Evolutionary conservation across 2,888 invertebrate genomes (phyloP).

Genomic region (Panzeria rudis): DNA sequence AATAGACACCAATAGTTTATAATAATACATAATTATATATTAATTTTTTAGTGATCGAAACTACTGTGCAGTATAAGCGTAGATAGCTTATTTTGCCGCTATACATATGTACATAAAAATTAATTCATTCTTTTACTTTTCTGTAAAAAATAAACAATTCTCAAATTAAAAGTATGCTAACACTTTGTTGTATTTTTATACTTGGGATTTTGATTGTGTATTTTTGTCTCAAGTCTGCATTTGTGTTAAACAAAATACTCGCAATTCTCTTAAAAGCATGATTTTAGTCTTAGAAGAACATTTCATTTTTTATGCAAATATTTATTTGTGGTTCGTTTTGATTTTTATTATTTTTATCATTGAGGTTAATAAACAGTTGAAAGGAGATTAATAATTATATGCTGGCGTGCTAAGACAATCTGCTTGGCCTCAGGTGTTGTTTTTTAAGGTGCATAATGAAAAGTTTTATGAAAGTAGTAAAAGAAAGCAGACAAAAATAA

Average conservation of each 20-base stretch:
- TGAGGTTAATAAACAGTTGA: slow-evolving; percentile 53
- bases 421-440: slow-evolving; percentile 29
- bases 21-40: no score
- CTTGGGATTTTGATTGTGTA: slow-evolving; percentile 22
- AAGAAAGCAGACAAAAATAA: neutral
- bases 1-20: no score
- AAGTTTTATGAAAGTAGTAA: neutral
- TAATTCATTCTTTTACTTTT: neutral
- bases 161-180: slow-evolving; percentile 10
- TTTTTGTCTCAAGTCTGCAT: slow-evolving; percentile 10
- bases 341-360: slow-evolving; percentile 18
- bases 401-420: neutral
- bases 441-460: slow-evolving; percentile 46
- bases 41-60: neutral
- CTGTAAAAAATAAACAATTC: neutral
- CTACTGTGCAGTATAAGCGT: neutral
- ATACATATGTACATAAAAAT: neutral
- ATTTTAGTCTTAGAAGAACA: slow-evolving; percentile 16
- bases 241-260: slow-evolving; percentile 7
- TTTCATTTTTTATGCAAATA: slow-evolving; percentile 39
- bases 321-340: slow-evolving; percentile 41
- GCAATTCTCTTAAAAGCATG: slow-evolving; percentile 28
- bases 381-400: slow-evolving; percentile 45
- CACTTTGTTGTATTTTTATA: slow-evolving; percentile 20
- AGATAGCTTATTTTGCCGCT: neutral